Base-by-base conservation (phyloP, 2,888 invertebrate genomes). In the Dasysyrphus albostriatus region DNA sequence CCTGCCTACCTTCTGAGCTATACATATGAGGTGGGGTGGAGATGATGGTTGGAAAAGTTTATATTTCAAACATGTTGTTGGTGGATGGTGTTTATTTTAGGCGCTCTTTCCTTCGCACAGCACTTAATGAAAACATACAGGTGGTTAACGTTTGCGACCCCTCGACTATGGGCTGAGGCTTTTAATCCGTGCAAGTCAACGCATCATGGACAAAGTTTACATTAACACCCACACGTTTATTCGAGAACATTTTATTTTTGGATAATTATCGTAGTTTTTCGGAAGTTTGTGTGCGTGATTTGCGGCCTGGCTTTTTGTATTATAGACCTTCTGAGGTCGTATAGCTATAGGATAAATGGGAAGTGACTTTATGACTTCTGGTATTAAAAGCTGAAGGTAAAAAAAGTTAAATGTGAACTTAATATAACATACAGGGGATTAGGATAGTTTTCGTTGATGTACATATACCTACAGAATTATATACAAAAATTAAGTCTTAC, bases 71-170 rank as follows among this genome's bases (percentile, higher is more conserved):
- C 24, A 42, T 47, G 2, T 7, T 16, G 70, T 39, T 63, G 61
- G 56, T 63, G 54, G 34, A 14, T 37, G 69, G 16, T 49, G 70
- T 70, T 59, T 54, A 54, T 70, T 77, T 77, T 51, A 58, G 61
- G 34, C 9, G 58, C 10, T 16, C 14, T 10, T 29, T 9, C 29
- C 14, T 51, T 14, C 39, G 6, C 72, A 8, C 39, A n/a, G 0
- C 63, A 24, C 54, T 58, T 73, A 73, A 79, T 72, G 34, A 32
- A 56, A 32, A 70, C 29, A 49, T 56, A 73, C 56, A 65, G 65
- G 72, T 73, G 79, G 63, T 73, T 78, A 70, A 61, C 51, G 51
- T 70, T 63, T 61, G 51, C 51, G 51, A 65, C 42, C 61, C 42
- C 61, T 16, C 58, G 34, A 37, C 56, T 56, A 24, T 39, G 14